Evolutionary conservation across 2,888 invertebrate species (phyloP).

Genomic region (Pomacea canaliculata): DNA sequence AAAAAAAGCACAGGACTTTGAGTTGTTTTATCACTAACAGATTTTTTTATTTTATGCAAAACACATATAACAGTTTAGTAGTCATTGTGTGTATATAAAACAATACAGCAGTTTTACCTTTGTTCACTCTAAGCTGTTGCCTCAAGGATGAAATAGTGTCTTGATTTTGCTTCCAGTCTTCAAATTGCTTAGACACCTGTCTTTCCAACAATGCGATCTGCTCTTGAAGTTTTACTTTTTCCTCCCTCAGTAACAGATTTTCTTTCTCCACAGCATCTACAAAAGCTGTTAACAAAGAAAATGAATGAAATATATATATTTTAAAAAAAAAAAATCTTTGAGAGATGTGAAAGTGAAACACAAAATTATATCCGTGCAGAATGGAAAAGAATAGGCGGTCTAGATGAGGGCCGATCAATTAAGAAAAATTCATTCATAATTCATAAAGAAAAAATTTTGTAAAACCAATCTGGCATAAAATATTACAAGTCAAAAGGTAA

Average conservation of each 20-base stretch:
- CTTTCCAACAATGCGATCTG: conserved; percentile 53
- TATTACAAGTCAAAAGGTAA: no score
- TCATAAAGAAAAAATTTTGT: no score
- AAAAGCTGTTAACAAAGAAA: background rate
- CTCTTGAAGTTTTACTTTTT: conserved; percentile 53
- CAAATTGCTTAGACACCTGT: conserved; percentile 39
- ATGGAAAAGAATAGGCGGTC: background rate
- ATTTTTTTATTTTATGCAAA: no score
- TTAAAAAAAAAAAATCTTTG: background rate
- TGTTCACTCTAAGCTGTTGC: conserved; percentile 14
- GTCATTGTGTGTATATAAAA: no score
- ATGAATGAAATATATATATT: background rate
- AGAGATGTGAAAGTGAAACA: background rate
- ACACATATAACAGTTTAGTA: no score
- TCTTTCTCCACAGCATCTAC: conserved; percentile 50
- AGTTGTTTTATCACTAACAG: no score
- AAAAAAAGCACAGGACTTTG: no score
- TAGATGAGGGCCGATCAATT: no score
- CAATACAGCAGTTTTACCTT: conserved; percentile 6
- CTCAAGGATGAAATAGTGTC: conserved; percentile 16
- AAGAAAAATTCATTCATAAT: no score
- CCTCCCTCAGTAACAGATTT: conserved; percentile 49
- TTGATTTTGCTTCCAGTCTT: conserved; percentile 37
- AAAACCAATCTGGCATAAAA: no score
- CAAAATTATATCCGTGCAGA: background rate